These are phyloP conservation scores for Lampris incognitus DNA, from an alignment of 2,113 vertebrate species.

Conservation along the genomic window DNA sequence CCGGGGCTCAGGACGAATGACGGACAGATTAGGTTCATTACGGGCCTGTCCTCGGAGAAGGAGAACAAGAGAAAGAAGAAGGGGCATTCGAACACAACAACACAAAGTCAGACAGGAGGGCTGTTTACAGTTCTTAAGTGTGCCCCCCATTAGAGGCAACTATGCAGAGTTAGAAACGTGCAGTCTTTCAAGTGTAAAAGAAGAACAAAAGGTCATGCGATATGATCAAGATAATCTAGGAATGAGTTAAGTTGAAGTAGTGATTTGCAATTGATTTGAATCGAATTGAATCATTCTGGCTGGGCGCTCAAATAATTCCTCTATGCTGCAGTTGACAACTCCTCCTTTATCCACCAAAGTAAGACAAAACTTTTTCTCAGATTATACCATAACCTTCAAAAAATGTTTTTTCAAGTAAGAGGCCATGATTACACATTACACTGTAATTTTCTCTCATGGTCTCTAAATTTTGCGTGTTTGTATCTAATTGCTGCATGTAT, in stretches of 20 bases:
- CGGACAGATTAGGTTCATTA: slow-evolving; percentile 85
- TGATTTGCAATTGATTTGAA: not conserved
- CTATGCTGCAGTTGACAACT: too few relatives aligned
- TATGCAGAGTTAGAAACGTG: not conserved
- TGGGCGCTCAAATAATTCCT: not conserved
- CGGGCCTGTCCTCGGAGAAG: slow-evolving; percentile 74
- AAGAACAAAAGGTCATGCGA: too few relatives aligned
- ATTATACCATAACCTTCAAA: too few relatives aligned
- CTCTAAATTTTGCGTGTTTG: too few relatives aligned
- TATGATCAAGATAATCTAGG: not conserved
- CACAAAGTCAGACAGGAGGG: slow-evolving; percentile 61
- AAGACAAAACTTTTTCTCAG: too few relatives aligned
- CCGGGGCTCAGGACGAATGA: slow-evolving; percentile 82
- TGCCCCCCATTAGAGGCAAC: slow-evolving; percentile 23
- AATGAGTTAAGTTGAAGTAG: not conserved
- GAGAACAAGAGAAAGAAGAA: slow-evolving; percentile 50
- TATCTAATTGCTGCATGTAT: too few relatives aligned
- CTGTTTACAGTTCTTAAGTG: slow-evolving; percentile 34
- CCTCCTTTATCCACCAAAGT: too few relatives aligned
- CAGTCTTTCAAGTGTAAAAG: not conserved
- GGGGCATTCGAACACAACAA: slow-evolving; percentile 35
- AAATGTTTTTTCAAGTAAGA: too few relatives aligned
- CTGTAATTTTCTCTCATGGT: too few relatives aligned
- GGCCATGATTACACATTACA: too few relatives aligned
- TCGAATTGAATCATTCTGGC: not conserved